phyloP scores from a whole-genome alignment of 2,888 invertebrate genomes.

The Ephialtes manifestator region DNA sequence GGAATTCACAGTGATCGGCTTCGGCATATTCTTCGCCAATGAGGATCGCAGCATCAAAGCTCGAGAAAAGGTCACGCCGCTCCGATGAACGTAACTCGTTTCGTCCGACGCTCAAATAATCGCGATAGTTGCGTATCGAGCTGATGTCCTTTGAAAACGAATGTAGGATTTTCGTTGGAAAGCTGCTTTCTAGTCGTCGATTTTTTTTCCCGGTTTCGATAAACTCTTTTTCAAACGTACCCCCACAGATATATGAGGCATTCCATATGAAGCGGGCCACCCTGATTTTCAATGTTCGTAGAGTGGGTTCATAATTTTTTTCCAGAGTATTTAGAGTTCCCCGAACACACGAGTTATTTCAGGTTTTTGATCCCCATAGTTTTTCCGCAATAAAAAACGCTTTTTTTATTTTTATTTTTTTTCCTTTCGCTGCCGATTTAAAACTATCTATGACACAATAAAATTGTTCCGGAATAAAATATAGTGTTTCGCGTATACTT shows the following conservation, averaged over 20 bases:
- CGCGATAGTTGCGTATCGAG: neutral
- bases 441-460: too few species aligned
- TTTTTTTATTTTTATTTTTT: too few species aligned
- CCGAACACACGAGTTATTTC: too few species aligned
- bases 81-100: neutral
- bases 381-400: too few species aligned
- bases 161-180: neutral
- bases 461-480: too few species aligned
- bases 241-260: neutral
- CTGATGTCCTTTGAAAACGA: neutral
- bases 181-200: neutral
- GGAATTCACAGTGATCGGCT: neutral
- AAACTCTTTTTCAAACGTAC: neutral
- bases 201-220: neutral
- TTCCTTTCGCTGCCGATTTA: too few species aligned
- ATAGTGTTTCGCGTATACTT: too few species aligned
- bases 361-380: too few species aligned
- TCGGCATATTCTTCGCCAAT: neutral
- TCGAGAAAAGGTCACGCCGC: neutral
- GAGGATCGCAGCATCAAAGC: conserved; percentile 4
- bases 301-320: too few species aligned
- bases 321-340: too few species aligned
- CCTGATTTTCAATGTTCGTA: too few species aligned
- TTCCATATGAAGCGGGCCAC: too few species aligned
- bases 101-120: neutral